Conservation (phyloP, 2,113 vertebrate genomes). For the Apus apus region DNA sequence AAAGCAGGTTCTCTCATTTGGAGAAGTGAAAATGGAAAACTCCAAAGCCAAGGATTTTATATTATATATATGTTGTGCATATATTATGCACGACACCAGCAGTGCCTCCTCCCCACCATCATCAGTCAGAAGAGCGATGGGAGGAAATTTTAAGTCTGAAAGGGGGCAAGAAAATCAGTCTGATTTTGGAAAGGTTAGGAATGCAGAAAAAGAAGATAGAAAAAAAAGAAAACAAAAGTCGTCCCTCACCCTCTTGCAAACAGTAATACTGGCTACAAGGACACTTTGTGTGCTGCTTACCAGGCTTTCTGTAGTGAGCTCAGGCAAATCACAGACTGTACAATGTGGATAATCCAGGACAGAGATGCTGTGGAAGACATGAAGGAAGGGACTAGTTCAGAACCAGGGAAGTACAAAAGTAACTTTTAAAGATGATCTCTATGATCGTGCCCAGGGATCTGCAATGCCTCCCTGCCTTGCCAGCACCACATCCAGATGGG, state of each 20-base stretch:
- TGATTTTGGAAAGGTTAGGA: background rate
- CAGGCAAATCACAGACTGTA: conserved; percentile 90
- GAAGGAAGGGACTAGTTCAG: background rate
- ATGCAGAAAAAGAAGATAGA: background rate
- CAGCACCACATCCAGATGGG: background rate
- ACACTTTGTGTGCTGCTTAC: conserved; percentile 76
- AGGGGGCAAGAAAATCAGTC: background rate
- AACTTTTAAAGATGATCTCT: accelerated
- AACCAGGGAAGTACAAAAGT: background rate
- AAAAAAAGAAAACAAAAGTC: background rate
- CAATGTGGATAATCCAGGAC: conserved; percentile 92
- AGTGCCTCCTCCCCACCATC: background rate
- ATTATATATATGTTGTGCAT: too few species aligned
- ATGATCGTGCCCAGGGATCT: background rate
- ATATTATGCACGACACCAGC: background rate
- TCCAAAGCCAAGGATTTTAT: background rate
- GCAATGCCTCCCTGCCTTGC: too few species aligned
- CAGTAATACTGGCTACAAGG: background rate
- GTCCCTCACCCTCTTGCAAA: background rate
- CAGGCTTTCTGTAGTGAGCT: conserved; percentile 94
- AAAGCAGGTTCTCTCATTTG: background rate
- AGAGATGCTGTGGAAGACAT: conserved; percentile 81
- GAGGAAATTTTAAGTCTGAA: background rate
- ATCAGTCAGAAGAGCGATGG: accelerated
- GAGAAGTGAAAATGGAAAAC: background rate